These are phyloP conservation scores for Ptychadena robeensis DNA, from an alignment of 2,797 vertebrate genomes.

Conservation along the genomic window DNA sequence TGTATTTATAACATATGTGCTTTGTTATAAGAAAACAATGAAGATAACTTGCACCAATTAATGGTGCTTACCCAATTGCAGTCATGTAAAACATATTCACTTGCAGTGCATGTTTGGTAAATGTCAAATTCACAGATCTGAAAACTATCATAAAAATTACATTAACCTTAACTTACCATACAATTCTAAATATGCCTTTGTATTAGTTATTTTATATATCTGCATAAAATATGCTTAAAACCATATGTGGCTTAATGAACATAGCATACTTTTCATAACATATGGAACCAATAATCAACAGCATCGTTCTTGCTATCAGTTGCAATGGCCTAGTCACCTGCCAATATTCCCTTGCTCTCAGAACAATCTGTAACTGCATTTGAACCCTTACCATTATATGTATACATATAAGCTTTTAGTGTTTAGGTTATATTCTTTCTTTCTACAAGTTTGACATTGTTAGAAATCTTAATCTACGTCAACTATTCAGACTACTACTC, in stretches of 20 bases:
- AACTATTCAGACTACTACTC: neutral
- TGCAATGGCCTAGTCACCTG: neutral
- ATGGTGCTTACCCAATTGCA: no score
- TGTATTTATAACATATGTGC: no score
- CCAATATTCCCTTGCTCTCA: neutral
- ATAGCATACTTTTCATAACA: neutral
- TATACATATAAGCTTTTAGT: neutral
- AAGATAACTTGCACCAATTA: no score
- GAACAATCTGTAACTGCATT: neutral
- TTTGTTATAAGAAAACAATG: no score
- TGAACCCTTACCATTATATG: neutral
- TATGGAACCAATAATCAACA: neutral
- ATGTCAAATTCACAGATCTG: no score
- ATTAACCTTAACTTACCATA: no score
- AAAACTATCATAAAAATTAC: no score
- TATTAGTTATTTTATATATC: neutral
- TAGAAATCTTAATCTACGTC: neutral
- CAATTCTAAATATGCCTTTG: conserved; percentile 1
- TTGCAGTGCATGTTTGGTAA: no score
- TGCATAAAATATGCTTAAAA: neutral
- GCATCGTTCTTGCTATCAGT: neutral
- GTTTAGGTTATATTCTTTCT: neutral
- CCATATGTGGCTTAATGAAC: neutral
- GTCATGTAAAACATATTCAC: no score
- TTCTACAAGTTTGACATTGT: no score